These are phyloP conservation scores for Pollenia angustigena DNA, from an alignment of 2,888 invertebrate genomes.

Conservation along the genomic window DNA sequence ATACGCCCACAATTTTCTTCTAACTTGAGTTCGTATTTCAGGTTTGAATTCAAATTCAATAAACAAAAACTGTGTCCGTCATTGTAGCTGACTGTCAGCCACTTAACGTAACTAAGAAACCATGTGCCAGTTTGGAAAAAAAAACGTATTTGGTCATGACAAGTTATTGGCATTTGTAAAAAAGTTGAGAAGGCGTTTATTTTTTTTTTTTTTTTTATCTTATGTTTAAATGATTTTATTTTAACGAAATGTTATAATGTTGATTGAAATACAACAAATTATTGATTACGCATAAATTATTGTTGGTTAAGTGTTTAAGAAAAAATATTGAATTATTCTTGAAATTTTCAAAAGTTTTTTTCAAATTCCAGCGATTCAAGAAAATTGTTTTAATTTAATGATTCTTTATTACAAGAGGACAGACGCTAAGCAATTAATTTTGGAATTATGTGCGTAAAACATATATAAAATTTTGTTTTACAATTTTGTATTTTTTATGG, in stretches of 20 bases:
- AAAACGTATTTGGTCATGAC: conserved; percentile 30
- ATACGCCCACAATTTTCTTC: conserved; percentile 46
- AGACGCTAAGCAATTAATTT: too few species aligned
- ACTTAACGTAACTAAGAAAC: conserved; percentile 6
- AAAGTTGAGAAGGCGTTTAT: conserved; percentile 47
- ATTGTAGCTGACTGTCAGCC: background rate
- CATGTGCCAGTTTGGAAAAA: conserved; percentile 21
- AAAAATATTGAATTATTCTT: too few species aligned
- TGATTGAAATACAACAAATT: background rate
- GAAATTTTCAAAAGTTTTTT: too few species aligned
- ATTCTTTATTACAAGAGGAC: too few species aligned
- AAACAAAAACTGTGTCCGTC: conserved; percentile 12
- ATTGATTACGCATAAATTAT: too few species aligned
- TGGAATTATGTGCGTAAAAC: too few species aligned
- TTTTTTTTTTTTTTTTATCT: background rate
- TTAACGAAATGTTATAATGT: background rate
- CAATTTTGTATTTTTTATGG: too few species aligned
- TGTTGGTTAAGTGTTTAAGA: too few species aligned
- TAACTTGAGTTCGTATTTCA: conserved; percentile 11
- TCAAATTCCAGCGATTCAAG: too few species aligned
- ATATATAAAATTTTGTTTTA: too few species aligned
- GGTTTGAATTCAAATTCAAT: conserved; percentile 32
- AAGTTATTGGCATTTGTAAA: conserved; percentile 58
- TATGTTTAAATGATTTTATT: background rate
- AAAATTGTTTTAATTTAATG: too few species aligned